Percentiles rank a stretch among this genome's conserved stretches.
phyloP scores from a whole-genome alignment of 1,140 invertebrate species.

The Elysia chlorotica region DNA sequence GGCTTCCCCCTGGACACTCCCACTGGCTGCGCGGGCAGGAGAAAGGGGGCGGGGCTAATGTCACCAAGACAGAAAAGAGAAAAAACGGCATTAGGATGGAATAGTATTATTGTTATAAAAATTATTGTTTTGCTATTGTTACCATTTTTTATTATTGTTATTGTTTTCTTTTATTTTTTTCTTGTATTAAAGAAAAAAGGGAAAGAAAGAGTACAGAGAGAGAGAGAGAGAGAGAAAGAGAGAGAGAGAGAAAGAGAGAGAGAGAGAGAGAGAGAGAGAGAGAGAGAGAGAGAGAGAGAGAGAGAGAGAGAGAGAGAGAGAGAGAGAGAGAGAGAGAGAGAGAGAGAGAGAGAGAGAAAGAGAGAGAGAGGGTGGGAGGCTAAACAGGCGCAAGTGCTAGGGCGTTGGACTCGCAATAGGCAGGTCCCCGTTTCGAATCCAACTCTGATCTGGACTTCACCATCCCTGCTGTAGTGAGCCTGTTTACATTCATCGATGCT shows the following conservation, averaged over 20 bases:
- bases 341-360: neutral
- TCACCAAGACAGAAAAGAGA: no score
- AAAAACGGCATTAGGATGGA: no score
- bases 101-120: neutral
- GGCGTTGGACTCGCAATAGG: no score
- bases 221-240: neutral
- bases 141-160: neutral
- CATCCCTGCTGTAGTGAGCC: no score
- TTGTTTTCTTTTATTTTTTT: neutral
- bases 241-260: neutral
- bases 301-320: neutral
- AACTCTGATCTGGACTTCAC: no score
- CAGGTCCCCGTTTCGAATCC: no score
- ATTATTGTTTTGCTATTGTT: neutral
- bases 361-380: neutral
- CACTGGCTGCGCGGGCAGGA: constrained; percentile 77
- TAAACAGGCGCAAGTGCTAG: no score
- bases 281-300: neutral
- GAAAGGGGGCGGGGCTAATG: constrained; percentile 46
- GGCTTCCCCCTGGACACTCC: constrained; percentile 75
- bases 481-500: no score
- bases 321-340: neutral
- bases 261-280: constrained; percentile 1
- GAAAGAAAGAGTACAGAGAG: neutral
- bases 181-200: neutral